Conservation (phyloP, 1,140 invertebrate species). For the Pentalonia nigronervosa region DNA sequence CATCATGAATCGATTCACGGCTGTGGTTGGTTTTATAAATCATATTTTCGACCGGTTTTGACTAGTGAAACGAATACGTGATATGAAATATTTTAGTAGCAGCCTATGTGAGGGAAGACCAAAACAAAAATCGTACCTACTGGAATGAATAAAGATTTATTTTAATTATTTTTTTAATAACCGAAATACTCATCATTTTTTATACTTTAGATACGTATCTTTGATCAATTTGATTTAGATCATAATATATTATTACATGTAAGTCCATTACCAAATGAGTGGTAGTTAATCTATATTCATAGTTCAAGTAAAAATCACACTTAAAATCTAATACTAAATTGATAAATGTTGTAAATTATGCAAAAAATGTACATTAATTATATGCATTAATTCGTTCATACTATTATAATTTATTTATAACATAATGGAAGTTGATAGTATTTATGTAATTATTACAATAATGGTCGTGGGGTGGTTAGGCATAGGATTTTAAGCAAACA, state of each 20-base stretch:
- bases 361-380: neutral
- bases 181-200: neutral
- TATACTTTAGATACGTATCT: neutral
- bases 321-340: neutral
- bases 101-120: neutral
- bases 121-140: neutral
- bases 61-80: neutral
- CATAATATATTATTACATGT: neutral
- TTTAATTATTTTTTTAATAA: neutral
- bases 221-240: neutral
- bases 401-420: no score
- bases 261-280: neutral
- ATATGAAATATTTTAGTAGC: neutral
- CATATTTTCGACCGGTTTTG: neutral
- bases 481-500: no score
- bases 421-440: no score
- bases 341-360: neutral
- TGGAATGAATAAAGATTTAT: neutral
- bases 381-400: neutral
- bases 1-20: neutral
- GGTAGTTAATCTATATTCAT: neutral
- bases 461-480: no score
- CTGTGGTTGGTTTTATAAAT: neutral
- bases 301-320: neutral
- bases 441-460: no score